These are phyloP conservation scores for Lagorchestes hirsutus DNA, from an alignment of 2,797 vertebrate species.

Conservation along the genomic window DNA sequence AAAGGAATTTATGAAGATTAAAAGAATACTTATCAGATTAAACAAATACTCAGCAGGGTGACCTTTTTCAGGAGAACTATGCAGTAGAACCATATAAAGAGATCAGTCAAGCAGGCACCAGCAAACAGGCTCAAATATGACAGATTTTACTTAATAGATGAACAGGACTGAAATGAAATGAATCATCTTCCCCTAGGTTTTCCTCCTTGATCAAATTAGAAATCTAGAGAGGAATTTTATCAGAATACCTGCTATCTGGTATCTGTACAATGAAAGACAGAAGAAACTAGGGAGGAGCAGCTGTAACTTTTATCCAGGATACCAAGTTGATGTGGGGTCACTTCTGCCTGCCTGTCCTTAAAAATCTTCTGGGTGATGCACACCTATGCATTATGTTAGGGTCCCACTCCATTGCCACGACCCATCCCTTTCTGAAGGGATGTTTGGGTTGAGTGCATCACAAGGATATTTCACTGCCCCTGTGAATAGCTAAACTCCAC, in stretches of 20 bases:
- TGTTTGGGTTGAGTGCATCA: background rate
- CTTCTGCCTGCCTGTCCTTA: background rate
- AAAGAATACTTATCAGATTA: background rate
- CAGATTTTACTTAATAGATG: fast-evolving
- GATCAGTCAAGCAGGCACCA: fast-evolving
- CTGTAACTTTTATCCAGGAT: background rate
- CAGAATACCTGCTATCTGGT: background rate
- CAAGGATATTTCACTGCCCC: background rate
- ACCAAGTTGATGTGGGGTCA: background rate
- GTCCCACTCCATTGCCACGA: background rate
- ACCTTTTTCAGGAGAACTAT: background rate
- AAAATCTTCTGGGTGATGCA: background rate
- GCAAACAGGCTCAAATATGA: fast-evolving
- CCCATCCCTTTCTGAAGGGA: background rate
- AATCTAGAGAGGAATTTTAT: background rate
- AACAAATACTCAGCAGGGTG: background rate
- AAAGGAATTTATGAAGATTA: background rate
- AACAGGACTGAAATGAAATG: background rate
- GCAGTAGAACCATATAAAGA: fast-evolving
- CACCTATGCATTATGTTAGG: background rate
- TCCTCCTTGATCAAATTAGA: background rate
- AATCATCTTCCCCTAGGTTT: background rate
- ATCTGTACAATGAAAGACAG: background rate
- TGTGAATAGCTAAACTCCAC: background rate
- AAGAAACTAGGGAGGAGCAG: background rate